Conservation (phyloP, 2,888 invertebrate genomes). For the Platynereis dumerilii region DNA sequence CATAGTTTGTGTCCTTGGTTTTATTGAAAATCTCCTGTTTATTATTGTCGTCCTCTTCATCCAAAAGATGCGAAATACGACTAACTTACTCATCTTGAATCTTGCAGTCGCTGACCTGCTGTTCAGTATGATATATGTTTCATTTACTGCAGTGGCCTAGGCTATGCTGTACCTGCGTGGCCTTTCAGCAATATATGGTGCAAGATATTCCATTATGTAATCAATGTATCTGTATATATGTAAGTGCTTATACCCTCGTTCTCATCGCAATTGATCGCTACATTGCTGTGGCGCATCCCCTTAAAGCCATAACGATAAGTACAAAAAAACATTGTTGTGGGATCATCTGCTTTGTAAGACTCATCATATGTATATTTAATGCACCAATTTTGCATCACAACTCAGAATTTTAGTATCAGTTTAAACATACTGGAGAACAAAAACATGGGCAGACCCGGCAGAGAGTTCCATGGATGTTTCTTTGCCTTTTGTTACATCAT, state of each 20-base stretch:
- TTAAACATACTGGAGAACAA: too few relatives aligned
- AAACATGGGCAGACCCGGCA: too few relatives aligned
- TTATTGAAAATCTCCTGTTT: constrained; percentile 87
- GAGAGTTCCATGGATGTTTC: constrained; percentile 64
- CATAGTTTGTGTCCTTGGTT: constrained; percentile 82
- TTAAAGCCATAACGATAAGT: constrained; percentile 83
- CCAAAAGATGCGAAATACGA: constrained; percentile 90
- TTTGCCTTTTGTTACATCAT: constrained; percentile 87
- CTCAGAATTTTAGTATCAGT: constrained; percentile 43
- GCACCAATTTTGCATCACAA: constrained; percentile 54
- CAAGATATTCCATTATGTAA: constrained; percentile 87
- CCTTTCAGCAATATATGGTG: constrained; percentile 91
- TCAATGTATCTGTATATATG: constrained; percentile 91
- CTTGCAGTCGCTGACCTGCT: constrained; percentile 87
- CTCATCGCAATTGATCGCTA: constrained; percentile 91
- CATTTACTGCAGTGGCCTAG: constrained; percentile 91
- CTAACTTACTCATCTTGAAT: constrained; percentile 89
- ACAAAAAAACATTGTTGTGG: constrained; percentile 78
- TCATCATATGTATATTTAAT: constrained; percentile 69
- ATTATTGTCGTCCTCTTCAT: constrained; percentile 89
- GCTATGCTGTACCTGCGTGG: constrained; percentile 85
- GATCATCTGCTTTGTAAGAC: constrained; percentile 82
- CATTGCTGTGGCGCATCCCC: constrained; percentile 91
- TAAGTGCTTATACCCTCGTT: constrained; percentile 90
- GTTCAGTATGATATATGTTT: constrained; percentile 92